Base-by-base conservation (phyloP, 2,888 invertebrate genomes). In the Clostera curtula region DNA sequence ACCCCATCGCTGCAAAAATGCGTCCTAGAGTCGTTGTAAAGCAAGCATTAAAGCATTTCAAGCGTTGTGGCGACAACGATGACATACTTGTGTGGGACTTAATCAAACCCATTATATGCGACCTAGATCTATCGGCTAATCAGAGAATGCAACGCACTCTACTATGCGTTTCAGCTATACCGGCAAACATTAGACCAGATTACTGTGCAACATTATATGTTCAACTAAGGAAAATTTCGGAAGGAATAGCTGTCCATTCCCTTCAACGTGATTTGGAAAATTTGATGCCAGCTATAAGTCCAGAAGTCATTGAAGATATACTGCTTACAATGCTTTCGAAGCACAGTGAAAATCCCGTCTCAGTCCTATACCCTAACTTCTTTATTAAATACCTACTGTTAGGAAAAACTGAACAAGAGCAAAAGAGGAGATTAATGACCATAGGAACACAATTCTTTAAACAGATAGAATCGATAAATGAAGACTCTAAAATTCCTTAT, bases 381-480 rank as follows among this genome's bases (percentile, higher is more conserved):
- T 40, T 65, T 15, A 55, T 57, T 0, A 70, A 65, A 35, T 65
- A 55, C 31, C 43, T 75, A 6, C 38, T 70, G 22, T 23, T 67
- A 2, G 49, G 57, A 20, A 50, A 50, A 38, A 48, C 36, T 20
- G 43, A 56, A 29, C 39, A 50, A 3, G 40, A 44, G 11, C 57
- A 57, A 29, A 40, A 43, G 5, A 37, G 26, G 2, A 57, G 56
- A 29, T 40, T 60, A 5, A 30, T 51, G 12, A 48, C 26, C 1
- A 26, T 69, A 10, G 62, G 58, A 7, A 29, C 44, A 6, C 51
- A 40, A 3, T 57, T 68, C 23, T 45, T 68, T 3, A 42, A 61
- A n/a, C 38, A 31, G 6, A 25, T 72, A 14, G 34, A 50, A n/a
- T 9, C 1, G 0, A 8, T 29, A 13, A 35, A 31, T 4, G 11